Evolutionary conservation across 1,140 invertebrate species (phyloP), one percentile per base, ranked within the genome.

Genomic region (Drosophila rufa): DNA sequence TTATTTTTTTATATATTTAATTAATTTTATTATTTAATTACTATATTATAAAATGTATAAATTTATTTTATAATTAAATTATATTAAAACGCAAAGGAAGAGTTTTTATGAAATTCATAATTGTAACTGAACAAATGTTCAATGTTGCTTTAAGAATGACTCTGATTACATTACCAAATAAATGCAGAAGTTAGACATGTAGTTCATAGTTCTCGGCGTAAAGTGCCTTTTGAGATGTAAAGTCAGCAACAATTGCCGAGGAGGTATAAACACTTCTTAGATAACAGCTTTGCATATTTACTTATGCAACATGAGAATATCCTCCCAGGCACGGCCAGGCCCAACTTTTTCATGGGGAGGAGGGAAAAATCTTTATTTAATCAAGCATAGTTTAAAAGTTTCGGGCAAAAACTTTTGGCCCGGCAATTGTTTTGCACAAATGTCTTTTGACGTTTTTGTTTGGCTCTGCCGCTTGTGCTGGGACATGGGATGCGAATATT

Each of bases 301-400:
- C 64, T 79, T 74, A 65, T 66, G 66, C 66, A 75, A 79, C 42
- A 82, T 73, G 73, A n/a, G 73, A n/a, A 33, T 46, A 55, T 55
- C 46, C 55, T 64, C 15, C 22, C 43, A 6, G 19, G 17, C 27
- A 7, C n/a, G 15, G 57, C 59, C 67, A n/a, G 70, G 62, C 43
- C 65, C 58, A 75, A 85, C 51, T 87, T 71, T 36, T 33, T 27
- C 43, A 17, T 3, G 8, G 17, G 2, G 48, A 51, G 46, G 22
- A 14, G 5, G 19, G 53, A 40, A 85, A 80, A 85, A 86, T 90
- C 82, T 82, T 91, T 90, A 91, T 90, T 90, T 90, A 90, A 90
- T 90, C 86, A 90, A 77, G 51, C 85, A 86, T 85, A 79, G 84
- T 80, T 87, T 25, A 27, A 78, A 84, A 84, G 77, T 86, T 86